Evolutionary conservation across 2,888 invertebrate species (phyloP).

Genomic region (Neria commutata): DNA sequence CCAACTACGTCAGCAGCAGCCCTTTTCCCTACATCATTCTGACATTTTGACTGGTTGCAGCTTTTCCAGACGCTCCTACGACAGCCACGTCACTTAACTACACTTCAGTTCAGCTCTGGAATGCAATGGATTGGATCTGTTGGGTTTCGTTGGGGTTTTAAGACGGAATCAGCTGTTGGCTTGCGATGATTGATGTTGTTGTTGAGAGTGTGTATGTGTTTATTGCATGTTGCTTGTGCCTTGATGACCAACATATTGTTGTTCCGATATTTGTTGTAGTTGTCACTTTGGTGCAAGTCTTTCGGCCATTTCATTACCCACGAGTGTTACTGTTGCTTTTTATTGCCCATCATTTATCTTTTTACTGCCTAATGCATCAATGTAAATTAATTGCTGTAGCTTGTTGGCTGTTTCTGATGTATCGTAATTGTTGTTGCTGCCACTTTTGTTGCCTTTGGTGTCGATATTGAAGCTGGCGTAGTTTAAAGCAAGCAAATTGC

Average conservation of each 20-base stretch:
- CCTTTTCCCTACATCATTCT: background rate
- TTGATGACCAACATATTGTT: too few relatives aligned
- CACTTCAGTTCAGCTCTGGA: too few relatives aligned
- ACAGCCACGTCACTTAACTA: too few relatives aligned
- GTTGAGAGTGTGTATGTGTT: background rate
- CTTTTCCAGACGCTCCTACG: too few relatives aligned
- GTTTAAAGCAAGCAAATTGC: background rate
- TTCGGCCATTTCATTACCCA: too few relatives aligned
- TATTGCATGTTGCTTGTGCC: background rate
- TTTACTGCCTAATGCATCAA: background rate
- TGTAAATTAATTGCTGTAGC: too few relatives aligned
- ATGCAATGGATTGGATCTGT: too few relatives aligned
- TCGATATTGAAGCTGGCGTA: background rate
- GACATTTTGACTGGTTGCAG: constrained; percentile 1
- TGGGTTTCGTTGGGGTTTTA: too few relatives aligned
- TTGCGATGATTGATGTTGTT: background rate
- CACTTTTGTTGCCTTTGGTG: background rate
- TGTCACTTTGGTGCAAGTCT: too few relatives aligned
- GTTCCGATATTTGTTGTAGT: background rate
- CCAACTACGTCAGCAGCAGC: too few relatives aligned
- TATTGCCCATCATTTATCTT: background rate
- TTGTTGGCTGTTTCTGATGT: too few relatives aligned
- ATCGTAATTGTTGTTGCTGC: background rate
- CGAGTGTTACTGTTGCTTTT: background rate
- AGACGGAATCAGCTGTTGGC: background rate